A percentile compares a stretch with the other conserved stretches of the same genome.
These are phyloP conservation scores for Melanogrammus aeglefinus DNA, from an alignment of 2,797 vertebrate genomes.

Conservation along the genomic window DNA sequence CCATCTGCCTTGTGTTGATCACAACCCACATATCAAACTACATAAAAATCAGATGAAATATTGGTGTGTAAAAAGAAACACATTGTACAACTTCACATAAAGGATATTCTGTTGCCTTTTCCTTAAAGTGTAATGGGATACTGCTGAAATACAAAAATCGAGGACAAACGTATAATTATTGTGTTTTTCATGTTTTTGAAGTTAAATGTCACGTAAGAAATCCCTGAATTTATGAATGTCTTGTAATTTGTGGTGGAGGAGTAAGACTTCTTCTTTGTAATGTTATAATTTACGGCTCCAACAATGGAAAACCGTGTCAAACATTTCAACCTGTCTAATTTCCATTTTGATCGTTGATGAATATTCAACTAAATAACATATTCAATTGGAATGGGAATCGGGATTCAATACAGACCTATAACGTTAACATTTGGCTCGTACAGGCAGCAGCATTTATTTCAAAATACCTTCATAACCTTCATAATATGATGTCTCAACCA, in stretches of 20 bases:
- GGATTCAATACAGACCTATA: not conserved
- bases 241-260: constrained; percentile 16
- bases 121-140: constrained; percentile 10
- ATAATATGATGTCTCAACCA: too few species aligned
- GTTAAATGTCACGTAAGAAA: constrained; percentile 15
- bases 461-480: not conserved
- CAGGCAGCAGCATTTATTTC: not conserved
- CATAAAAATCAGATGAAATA: constrained; percentile 27
- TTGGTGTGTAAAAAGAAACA: constrained; percentile 37
- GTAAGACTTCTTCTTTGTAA: not conserved
- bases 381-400: not conserved
- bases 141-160: constrained; percentile 2
- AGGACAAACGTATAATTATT: constrained; percentile 9
- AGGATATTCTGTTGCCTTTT: constrained; percentile 14
- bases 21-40: constrained; percentile 23
- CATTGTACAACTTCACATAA: constrained; percentile 22
- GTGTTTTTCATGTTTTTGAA: not conserved
- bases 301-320: constrained; percentile 3
- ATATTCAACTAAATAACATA: not conserved
- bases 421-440: not conserved
- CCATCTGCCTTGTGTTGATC: constrained; percentile 31
- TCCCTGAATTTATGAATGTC: constrained; percentile 14
- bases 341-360: not conserved
- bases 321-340: not conserved
- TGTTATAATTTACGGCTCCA: constrained; percentile 19